Evolutionary conservation across 2,888 invertebrate species (phyloP).

Genomic region (Dryomyza anilis): DNA sequence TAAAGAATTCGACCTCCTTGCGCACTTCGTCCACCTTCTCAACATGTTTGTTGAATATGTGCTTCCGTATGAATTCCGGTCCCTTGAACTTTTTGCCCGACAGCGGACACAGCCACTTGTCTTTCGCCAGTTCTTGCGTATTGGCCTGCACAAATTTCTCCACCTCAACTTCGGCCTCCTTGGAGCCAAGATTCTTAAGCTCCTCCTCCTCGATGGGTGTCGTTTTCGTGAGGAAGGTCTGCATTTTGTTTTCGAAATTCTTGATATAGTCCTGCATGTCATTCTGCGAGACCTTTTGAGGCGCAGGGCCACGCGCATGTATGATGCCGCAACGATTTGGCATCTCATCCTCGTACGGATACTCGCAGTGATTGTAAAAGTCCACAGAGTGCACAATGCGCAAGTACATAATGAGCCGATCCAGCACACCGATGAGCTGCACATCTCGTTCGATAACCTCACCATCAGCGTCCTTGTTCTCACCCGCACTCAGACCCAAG

Average conservation of each 20-base stretch:
- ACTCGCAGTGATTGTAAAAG: conserved; percentile 98
- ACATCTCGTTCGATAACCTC: conserved; percentile 74
- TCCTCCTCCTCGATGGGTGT: conserved; percentile 79
- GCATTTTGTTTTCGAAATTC: conserved; percentile 89
- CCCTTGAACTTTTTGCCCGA: conserved; percentile 99
- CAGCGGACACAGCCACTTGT: conserved; percentile 98
- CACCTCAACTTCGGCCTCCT: conserved; percentile 69
- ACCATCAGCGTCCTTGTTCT: conserved; percentile 62
- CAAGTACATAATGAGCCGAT: conserved; percentile 87
- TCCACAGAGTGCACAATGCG: conserved; percentile 98
- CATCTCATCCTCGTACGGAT: conserved; percentile 99
- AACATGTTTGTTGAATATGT: conserved; percentile 95
- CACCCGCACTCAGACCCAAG: conserved; percentile 69
- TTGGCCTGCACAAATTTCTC: conserved; percentile 96
- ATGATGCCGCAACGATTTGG: conserved; percentile 98
- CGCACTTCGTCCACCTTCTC: conserved; percentile 98
- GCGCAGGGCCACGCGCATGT: conserved; percentile 91
- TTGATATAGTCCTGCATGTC: conserved; percentile 72
- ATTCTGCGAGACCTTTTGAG: conserved; percentile 72
- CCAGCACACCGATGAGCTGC: conserved; percentile 72
- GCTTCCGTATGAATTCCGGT: conserved; percentile 97
- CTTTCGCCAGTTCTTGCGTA: conserved; percentile 95
- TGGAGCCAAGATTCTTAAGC: conserved; percentile 81
- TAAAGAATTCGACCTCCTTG: conserved; percentile 96
- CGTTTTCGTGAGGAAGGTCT: conserved; percentile 82